Conservation (phyloP, 53 echinoderm and acorn worm genomes). For the Paracentrotus lividus region DNA sequence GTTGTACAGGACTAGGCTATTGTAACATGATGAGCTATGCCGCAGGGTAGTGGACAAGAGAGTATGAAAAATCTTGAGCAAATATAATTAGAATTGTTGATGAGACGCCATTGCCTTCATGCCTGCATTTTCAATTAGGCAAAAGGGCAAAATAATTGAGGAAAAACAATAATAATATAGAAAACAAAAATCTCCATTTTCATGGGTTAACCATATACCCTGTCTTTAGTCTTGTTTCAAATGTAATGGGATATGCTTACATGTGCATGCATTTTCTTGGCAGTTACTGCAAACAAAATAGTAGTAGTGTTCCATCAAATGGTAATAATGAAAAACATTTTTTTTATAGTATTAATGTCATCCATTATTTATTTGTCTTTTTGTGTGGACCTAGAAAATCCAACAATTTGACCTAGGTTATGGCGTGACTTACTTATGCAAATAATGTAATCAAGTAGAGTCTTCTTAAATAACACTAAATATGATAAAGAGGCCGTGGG, state of each 20-base stretch:
- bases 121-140: background rate
- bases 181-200: background rate
- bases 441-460: background rate
- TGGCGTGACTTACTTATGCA: background rate
- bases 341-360: background rate
- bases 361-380: background rate
- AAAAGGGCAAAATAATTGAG: background rate
- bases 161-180: background rate
- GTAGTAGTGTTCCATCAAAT: background rate
- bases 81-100: constrained; percentile 34
- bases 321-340: background rate
- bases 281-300: background rate
- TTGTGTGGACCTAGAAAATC: background rate
- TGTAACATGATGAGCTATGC: background rate
- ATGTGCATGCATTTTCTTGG: background rate
- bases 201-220: background rate
- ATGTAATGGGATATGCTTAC: background rate
- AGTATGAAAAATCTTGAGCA: constrained; percentile 2
- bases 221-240: background rate
- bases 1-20: constrained; percentile 2
- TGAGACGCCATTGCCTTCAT: constrained; percentile 1
- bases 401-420: background rate
- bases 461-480: no score
- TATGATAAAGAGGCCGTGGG: no score
- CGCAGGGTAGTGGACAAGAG: background rate